Percentiles rank a stretch among this genome's conserved stretches.
Conservation (phyloP, 64 coral and sea anemone species). For the Montipora sp. region DNA sequence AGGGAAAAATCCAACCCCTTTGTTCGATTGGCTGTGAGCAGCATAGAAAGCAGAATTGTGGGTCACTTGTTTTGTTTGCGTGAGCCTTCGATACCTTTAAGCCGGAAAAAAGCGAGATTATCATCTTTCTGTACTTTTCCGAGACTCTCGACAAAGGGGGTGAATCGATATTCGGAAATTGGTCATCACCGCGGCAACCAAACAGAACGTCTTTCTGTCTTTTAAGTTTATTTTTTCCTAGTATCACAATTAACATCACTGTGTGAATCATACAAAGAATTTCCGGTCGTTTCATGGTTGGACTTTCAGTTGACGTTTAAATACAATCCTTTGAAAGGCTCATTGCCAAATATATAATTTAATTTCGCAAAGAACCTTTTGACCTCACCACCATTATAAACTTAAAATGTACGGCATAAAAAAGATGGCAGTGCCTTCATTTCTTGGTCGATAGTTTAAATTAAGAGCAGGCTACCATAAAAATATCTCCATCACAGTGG, state of each 20-base stretch:
- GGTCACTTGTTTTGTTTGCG: background rate
- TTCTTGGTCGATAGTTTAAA: background rate
- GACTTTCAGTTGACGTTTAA: background rate
- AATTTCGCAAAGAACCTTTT: background rate
- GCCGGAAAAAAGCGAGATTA: background rate
- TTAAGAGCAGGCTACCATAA: background rate
- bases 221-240: slow-evolving; percentile 10
- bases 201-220: background rate
- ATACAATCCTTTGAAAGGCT: background rate
- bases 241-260: background rate
- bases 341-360: too few species aligned
- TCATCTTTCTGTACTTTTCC: background rate
- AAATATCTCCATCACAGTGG: background rate
- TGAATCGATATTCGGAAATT: slow-evolving; percentile 15
- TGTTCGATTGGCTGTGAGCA: background rate
- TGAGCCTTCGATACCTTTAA: background rate
- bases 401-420: background rate
- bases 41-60: background rate
- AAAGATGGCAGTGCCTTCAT: background rate
- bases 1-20: background rate
- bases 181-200: background rate
- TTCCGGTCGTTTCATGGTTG: background rate
- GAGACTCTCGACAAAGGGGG: background rate
- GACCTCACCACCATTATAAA: too few species aligned
- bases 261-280: background rate